phyloP scores from a whole-genome alignment of 2,888 invertebrate genomes.

The Polyommatus icarus region DNA sequence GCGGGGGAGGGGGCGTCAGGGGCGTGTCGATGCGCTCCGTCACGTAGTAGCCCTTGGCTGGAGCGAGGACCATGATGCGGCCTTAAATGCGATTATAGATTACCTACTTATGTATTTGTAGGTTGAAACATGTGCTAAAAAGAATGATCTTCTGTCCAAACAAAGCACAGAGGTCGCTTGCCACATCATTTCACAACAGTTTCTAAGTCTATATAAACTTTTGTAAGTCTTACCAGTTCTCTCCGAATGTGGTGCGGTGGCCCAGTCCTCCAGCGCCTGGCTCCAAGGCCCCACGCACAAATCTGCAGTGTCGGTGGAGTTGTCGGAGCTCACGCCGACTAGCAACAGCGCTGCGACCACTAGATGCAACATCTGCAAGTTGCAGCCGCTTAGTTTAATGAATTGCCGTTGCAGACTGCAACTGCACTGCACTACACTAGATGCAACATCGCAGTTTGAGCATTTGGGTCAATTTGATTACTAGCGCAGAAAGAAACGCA shows the following conservation, averaged over 20 bases:
- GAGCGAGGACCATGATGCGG: constrained; percentile 68
- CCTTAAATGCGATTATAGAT: constrained; percentile 47
- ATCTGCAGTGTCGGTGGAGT: constrained; percentile 42
- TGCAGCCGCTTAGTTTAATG: too few species aligned
- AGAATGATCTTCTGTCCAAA: not conserved
- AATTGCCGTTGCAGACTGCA: too few species aligned
- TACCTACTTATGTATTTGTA: too few species aligned
- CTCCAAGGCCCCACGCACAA: constrained; percentile 77
- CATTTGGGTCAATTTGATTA: not conserved
- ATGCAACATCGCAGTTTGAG: too few species aligned
- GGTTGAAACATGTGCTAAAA: too few species aligned
- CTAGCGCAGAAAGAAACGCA: not conserved
- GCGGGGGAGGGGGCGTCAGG: constrained; percentile 44
- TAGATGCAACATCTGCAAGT: constrained; percentile 35
- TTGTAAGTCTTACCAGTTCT: constrained; percentile 56
- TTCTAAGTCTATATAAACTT: too few species aligned
- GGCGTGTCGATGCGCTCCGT: constrained; percentile 65
- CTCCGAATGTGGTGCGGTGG: constrained; percentile 58
- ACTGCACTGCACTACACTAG: too few species aligned
- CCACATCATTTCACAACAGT: too few species aligned
- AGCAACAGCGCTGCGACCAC: constrained; percentile 38
- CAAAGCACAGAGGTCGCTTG: not conserved
- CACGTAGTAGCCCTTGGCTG: constrained; percentile 70
- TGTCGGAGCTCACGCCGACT: constrained; percentile 43
- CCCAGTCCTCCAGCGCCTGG: constrained; percentile 83